Conservation (phyloP, 2,888 invertebrate genomes). For the Cerastoderma edule region DNA sequence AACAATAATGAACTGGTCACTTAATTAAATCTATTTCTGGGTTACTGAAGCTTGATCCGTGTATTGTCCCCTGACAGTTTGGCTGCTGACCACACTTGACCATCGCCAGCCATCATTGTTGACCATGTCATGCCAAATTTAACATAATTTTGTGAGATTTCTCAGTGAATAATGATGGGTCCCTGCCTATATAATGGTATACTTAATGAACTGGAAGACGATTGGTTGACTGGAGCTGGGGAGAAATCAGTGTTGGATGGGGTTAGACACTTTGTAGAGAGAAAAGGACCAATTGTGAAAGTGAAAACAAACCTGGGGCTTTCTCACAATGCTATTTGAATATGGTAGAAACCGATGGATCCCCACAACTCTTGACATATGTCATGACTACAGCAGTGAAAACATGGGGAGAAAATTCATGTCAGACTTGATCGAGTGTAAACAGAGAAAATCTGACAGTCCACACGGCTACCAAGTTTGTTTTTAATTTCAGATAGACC, state of each 20-base stretch:
- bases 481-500: conserved; percentile 28
- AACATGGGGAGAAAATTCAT: conserved; percentile 27
- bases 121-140: conserved; percentile 53
- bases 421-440: conserved; percentile 36
- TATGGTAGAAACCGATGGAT: background rate
- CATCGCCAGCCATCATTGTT: conserved; percentile 47
- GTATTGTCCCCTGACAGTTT: conserved; percentile 51
- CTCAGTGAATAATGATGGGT: conserved; percentile 19
- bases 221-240: background rate
- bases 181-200: conserved; percentile 21
- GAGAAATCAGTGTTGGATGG: background rate
- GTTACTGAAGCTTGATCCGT: conserved; percentile 41
- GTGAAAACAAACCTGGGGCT: conserved; percentile 21
- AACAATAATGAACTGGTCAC: conserved; percentile 58
- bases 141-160: conserved; percentile 36
- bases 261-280: background rate
- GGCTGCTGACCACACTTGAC: conserved; percentile 46
- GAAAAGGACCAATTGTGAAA: background rate
- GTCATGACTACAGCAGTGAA: conserved; percentile 22
- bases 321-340: conserved; percentile 11
- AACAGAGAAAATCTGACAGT: conserved; percentile 29
- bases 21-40: conserved; percentile 59
- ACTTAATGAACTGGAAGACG: conserved; percentile 5
- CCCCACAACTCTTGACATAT: conserved; percentile 14
- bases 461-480: conserved; percentile 25